Evolutionary conservation across 2,888 invertebrate species (phyloP), one percentile per base, ranked within the genome.

Genomic region (Lobophora halterata): DNA sequence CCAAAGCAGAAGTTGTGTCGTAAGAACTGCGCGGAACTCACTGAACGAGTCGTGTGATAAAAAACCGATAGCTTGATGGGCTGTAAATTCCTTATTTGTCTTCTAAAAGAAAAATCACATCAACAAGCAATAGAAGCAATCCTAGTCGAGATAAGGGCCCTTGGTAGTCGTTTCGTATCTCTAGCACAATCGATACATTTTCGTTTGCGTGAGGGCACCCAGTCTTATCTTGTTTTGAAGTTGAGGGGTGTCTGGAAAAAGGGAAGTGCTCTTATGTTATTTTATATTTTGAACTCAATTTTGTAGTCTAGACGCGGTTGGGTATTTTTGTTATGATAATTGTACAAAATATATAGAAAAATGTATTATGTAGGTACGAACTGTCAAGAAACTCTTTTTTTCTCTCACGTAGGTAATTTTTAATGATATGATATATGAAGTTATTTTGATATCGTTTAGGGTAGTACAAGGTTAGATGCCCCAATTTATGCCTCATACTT

Each of bases 161-260:
- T 54, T 36, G 46, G 53, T 48, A 54, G 55, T 58, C 61, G 37
- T 65, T 65, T 70, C 64, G 58, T 62, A 64, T 62, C 62, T 65
- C 49, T 37, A 52, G 32, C 19, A 32, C 32, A 71, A 73, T 75
- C 71, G 71, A 73, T 72, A 62, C 67, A 68, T 55, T 69, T 69
- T 69, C 56, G 52, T 48, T 45, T 47, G 49, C 41, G 29, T n/a
- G 13, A 41, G 33, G 44, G 40, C 14, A 35, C 31, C 44, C 27
- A 31, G 12, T 14, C 29, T 46, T 40, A 37, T 45, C 40, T 38
- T 30, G 43, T 36, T 39, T 14, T 34, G 34, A 38, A 25, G 25
- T 39, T 29, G 38, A 32, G 27, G 32, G 41, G 32, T 23, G 42
- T 31, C 31, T 21, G 26, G 29, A 3, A 16, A 10, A 27, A 17